These are phyloP conservation scores for Callocephalon fimbriatum DNA, from an alignment of 2,113 vertebrate genomes.

Conservation along the genomic window DNA sequence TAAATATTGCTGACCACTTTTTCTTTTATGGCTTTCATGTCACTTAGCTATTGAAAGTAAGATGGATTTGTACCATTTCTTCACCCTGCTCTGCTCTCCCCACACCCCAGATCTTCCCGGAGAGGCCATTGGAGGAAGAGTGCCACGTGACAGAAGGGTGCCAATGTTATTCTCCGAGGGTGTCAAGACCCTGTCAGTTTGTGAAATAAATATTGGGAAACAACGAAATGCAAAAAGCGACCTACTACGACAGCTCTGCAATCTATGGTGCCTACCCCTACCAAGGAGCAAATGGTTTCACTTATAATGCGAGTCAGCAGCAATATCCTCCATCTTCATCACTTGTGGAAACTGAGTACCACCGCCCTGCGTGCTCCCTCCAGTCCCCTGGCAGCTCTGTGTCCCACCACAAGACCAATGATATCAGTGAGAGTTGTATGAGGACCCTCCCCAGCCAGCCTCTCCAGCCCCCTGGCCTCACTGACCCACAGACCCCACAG, in stretches of 20 bases:
- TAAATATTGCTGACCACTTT: conserved; percentile 94
- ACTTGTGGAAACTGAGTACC: conserved; percentile 94
- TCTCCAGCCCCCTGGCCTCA: conserved; percentile 81
- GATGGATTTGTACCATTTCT: conserved; percentile 99
- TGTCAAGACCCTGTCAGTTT: conserved; percentile 99
- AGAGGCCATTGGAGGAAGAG: conserved; percentile 97
- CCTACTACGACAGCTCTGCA: conserved; percentile 98
- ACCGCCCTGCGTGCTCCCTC: conserved; percentile 94
- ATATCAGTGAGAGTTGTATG: conserved; percentile 91
- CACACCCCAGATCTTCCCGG: conserved; percentile 92
- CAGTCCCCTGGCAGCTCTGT: conserved; percentile 89
- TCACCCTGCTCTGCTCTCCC: conserved; percentile 92
- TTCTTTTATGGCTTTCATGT: conserved; percentile 97
- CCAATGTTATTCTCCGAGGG: conserved; percentile 99
- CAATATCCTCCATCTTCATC: conserved; percentile 90
- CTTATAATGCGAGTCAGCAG: conserved; percentile 97
- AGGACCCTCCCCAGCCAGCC: conserved; percentile 85
- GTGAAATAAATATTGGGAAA: conserved; percentile 98
- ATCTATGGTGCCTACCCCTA: conserved; percentile 99
- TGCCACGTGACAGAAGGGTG: conserved; percentile 97
- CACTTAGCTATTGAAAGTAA: conserved; percentile 99
- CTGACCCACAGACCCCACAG: conserved; percentile 76
- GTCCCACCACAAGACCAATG: conserved; percentile 88
- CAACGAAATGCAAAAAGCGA: conserved; percentile 99
- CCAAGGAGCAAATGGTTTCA: conserved; percentile 98